These are phyloP conservation scores for Valencia hispanica DNA, from an alignment of 2,797 vertebrate genomes.

Conservation along the genomic window DNA sequence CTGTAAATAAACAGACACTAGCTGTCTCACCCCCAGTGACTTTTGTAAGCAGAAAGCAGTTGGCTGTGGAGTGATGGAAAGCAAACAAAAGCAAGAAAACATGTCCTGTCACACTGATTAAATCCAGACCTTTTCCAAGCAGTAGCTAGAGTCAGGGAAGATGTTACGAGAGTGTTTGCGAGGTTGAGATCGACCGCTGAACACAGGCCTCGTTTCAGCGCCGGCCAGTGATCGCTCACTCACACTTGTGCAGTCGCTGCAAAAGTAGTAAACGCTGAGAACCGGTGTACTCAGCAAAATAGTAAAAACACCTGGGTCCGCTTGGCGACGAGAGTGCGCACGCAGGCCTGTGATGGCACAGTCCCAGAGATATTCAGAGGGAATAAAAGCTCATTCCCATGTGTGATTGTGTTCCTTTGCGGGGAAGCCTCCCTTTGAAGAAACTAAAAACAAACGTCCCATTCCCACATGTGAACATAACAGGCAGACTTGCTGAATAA, in stretches of 20 bases:
- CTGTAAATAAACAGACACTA: slow-evolving; percentile 49
- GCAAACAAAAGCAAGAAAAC: not conserved
- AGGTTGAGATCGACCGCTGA: slow-evolving; percentile 11
- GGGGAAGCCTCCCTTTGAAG: slow-evolving; percentile 54
- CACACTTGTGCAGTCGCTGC: slow-evolving; percentile 63
- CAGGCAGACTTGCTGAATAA: slow-evolving; percentile 37
- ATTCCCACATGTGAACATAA: slow-evolving; percentile 52
- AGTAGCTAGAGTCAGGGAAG: not conserved
- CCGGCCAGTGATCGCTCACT: slow-evolving; percentile 50
- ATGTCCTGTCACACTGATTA: not conserved
- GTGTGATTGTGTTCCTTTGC: slow-evolving; percentile 47
- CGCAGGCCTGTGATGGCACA: slow-evolving; percentile 23
- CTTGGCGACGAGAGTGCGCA: slow-evolving; percentile 49
- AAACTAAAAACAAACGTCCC: slow-evolving; percentile 54
- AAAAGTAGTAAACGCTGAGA: slow-evolving; percentile 54
- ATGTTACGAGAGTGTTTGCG: slow-evolving; percentile 26
- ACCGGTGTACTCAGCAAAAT: slow-evolving; percentile 60
- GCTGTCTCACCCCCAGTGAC: slow-evolving; percentile 8
- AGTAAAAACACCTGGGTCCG: slow-evolving; percentile 66
- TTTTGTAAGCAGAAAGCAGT: slow-evolving; percentile 21
- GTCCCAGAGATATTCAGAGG: slow-evolving; percentile 12
- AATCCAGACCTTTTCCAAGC: slow-evolving; percentile 7
- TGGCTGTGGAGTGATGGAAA: slow-evolving; percentile 8
- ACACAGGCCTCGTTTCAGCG: slow-evolving; percentile 29
- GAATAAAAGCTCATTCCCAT: slow-evolving; percentile 39